Percentiles rank a stretch among this genome's conserved stretches.
phyloP scores from a whole-genome alignment of 2,888 invertebrate genomes.

The Xanthia togata region DNA sequence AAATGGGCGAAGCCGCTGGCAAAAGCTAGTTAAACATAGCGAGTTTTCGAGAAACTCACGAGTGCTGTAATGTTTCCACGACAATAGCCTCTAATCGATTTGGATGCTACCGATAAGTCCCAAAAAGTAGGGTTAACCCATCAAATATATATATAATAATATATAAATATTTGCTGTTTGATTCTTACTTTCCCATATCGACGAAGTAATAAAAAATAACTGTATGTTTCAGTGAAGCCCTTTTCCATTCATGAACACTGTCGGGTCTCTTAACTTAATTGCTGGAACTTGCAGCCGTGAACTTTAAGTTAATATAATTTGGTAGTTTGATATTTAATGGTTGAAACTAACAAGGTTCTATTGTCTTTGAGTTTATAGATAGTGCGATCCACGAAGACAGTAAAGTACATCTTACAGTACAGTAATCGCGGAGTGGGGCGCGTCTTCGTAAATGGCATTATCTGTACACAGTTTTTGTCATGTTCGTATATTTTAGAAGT shows the following conservation, averaged over 20 bases:
- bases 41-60: no score
- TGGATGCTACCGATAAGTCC: neutral
- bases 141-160: no score
- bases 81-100: neutral
- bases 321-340: slow-evolving; percentile 20
- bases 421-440: no score
- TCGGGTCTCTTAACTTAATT: slow-evolving; percentile 43
- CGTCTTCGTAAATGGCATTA: no score
- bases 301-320: slow-evolving; percentile 37
- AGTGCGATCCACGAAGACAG: no score
- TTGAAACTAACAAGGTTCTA: slow-evolving; percentile 12
- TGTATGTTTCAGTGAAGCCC: slow-evolving; percentile 30
- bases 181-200: neutral
- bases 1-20: no score
- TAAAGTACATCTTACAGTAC: no score
- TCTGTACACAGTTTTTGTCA: neutral
- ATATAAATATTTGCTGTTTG: no score
- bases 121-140: neutral
- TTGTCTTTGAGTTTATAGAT: neutral
- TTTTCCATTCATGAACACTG: slow-evolving; percentile 40
- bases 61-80: no score
- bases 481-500: neutral
- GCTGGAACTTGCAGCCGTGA: slow-evolving; percentile 24
- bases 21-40: no score
- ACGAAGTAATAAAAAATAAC: slow-evolving; percentile 9